Percentiles rank a stretch among this genome's conserved stretches.
phyloP scores from a whole-genome alignment of 2,797 vertebrate species.

The Leptoclinus maculatus region DNA sequence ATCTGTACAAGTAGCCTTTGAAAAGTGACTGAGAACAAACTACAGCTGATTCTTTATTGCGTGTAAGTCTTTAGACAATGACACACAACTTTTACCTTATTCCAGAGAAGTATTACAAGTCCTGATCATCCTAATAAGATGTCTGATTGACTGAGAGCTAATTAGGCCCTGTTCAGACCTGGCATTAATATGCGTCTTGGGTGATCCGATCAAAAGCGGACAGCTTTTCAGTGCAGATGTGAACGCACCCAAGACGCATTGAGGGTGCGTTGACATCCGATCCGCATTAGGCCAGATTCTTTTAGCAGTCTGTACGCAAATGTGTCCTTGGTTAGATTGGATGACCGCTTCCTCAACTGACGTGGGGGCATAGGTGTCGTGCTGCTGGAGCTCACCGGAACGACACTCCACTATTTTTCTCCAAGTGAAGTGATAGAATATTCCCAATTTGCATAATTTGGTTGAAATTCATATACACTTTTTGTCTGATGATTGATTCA shows the following conservation, averaged over 20 bases:
- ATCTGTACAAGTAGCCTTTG: slow-evolving; percentile 71
- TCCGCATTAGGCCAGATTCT: not conserved
- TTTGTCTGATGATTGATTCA: not conserved
- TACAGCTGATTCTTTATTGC: slow-evolving; percentile 51
- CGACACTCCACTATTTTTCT: not conserved
- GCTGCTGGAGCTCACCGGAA: not conserved
- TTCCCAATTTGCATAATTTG: not conserved
- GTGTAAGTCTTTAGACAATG: slow-evolving; percentile 45
- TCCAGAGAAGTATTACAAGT: not conserved
- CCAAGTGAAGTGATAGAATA: not conserved
- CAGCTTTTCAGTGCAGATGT: not conserved
- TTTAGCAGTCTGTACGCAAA: not conserved
- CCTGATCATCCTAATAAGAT: not conserved
- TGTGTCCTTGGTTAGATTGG: too few relatives aligned
- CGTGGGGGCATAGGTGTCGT: not conserved
- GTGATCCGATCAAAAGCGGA: not conserved
- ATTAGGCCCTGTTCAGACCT: not conserved
- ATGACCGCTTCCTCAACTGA: too few relatives aligned
- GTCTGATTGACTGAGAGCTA: slow-evolving; percentile 8
- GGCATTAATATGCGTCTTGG: too few relatives aligned
- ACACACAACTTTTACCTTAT: slow-evolving; percentile 44
- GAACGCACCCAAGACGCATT: not conserved
- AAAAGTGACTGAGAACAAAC: slow-evolving; percentile 63
- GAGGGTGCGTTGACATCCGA: not conserved
- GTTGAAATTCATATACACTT: not conserved